Evolutionary conservation across 2,797 vertebrate genomes (phyloP), one percentile per base, ranked within the genome.

Genomic region (Rhinogobio ventralis): DNA sequence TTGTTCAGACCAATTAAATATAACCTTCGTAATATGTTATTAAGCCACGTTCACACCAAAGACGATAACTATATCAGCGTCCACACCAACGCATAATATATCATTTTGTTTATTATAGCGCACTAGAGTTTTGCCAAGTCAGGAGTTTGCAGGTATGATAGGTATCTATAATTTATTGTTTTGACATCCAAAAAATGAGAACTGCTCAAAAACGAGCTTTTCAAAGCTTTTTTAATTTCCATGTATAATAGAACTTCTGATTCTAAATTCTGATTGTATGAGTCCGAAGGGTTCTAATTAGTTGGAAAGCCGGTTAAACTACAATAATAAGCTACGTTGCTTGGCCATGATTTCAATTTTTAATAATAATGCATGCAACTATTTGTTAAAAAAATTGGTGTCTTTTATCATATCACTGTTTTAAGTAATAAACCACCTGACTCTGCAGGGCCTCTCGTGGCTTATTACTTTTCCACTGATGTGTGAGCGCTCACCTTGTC

Each of bases 401-500:
- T 42, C 11, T 13, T 71, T 10, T 49, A 19, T 51, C 39, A 20
- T 13, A 20, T 51, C 25, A 20, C 25, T 19, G n/a, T 28, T 73
- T 49, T 30, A 10, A 72, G 68, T 15, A 25, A 45, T 49, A 19
- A 28, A 49, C 14, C 42, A 2, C 42, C 46, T 19, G 69, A 49
- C 25, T 72, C 3, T 5, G 20, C 36, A 7, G 5, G 11, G 67
- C 36, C 39, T 17, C 20, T 68, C 8, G 36, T 69, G 66, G 19
- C 10, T 28, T 30, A 2, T 30, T 13, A 14, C 13, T 42, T 42
- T 14, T 69, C 33, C 67, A 14, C 11, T 5, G 69, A 25, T 72
- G 42, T 71, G 14, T 25, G 7, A 23, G 4, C 0, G 23, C 64
- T 89, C 81, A 95, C 94, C 94, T 95, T 85, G 92, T 96, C 95